Percentiles rank a stretch among this genome's conserved stretches.
Evolutionary conservation across 2,797 vertebrate genomes (phyloP).

Genomic region (Myotis myotis): DNA sequence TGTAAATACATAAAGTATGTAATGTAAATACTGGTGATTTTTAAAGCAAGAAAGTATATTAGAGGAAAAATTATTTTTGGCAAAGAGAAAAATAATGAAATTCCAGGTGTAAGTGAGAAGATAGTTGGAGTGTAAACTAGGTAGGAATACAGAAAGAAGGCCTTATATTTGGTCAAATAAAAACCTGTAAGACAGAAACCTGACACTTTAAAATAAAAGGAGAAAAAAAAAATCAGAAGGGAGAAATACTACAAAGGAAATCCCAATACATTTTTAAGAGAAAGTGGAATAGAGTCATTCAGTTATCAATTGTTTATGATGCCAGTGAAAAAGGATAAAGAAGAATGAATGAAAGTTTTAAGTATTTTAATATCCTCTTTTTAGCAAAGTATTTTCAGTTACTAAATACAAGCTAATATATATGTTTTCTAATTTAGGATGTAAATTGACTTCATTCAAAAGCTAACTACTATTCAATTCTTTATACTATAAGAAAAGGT

Average conservation of each 20-base stretch:
- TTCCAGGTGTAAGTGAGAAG: neutral
- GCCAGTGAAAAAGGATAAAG: neutral
- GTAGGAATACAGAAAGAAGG: neutral
- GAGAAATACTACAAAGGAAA: neutral
- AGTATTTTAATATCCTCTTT: neutral
- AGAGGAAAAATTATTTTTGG: neutral
- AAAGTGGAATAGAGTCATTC: neutral
- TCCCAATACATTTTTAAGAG: neutral
- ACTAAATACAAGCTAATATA: neutral
- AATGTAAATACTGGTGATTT: neutral
- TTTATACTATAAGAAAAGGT: neutral
- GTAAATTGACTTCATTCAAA: neutral
- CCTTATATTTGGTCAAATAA: neutral
- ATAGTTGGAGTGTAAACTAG: neutral
- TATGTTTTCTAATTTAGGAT: neutral
- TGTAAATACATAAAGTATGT: neutral
- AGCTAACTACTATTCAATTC: neutral
- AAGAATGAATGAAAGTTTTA: neutral
- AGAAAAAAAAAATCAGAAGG: neutral
- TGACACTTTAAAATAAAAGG: neutral
- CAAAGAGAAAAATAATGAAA: neutral
- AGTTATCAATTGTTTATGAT: neutral
- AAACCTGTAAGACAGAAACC: neutral
- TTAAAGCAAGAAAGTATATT: neutral
- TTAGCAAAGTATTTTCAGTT: neutral